Base-by-base conservation (phyloP, 2,797 vertebrate genomes). In the Dicrostonyx torquatus region DNA sequence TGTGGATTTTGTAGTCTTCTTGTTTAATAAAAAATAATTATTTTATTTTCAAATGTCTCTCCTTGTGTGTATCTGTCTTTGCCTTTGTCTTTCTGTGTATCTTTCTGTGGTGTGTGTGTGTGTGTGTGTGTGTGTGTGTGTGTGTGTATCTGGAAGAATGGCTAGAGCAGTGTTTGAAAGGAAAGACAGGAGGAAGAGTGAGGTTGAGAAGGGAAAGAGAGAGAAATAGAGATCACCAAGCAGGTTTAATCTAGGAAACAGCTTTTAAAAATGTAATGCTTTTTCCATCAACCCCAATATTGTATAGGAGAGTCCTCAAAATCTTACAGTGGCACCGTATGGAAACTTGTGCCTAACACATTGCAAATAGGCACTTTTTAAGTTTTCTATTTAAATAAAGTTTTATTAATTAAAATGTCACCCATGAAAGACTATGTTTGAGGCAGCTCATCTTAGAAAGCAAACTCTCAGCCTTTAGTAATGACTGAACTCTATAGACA, bases 381-480 rank as follows among this genome's bases (percentile, higher is more conserved):
- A 22, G 83, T 79, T 92, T 92, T 94, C 37, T 31, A 87, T 91
- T 95, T 77, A 85, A 80, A 24, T 80, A 92, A 22, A 77, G 5
- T 84, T 90, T 83, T 77, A 64, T 83, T 68, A 68, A 78, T 90
- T 94, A 78, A 95, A 93, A 62, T 68, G n/a, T 37, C 72, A 72
- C 4, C 22, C 26, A 55, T 80, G 60, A 22, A 87, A 91, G 50
- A 75, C 13, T 26, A 0, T 9, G 45, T 15, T 48, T 18, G 10
- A 83, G 90, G 43, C 13, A 85, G 34, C 20, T 40, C 6, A 24
- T 48, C 13, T 15, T 12, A 37, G 37, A 93, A 73, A 70, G 24
- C 50, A 68, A 92, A 48, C 78, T 78, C 70, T 87, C 12, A 24
- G 11, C 66, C 22, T 34, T 90, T 48, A 45, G 50, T 77, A 92